Conservation (phyloP, 2,888 invertebrate species). For the Desoria tigrina region DNA sequence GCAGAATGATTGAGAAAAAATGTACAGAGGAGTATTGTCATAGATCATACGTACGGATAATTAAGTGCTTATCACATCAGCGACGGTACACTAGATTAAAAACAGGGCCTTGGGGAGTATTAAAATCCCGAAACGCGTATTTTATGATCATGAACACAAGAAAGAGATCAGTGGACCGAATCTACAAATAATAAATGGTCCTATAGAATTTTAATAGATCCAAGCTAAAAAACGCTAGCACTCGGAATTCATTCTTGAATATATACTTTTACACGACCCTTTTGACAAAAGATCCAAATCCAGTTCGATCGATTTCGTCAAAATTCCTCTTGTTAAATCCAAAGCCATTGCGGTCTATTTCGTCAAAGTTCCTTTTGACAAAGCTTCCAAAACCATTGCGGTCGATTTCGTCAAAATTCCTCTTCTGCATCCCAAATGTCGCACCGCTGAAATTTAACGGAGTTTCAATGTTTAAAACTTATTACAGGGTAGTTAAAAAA, state of each 20-base stretch:
- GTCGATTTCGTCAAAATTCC: conserved; percentile 61
- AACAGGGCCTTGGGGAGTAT: too few species aligned
- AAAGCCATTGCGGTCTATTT: conserved; percentile 55
- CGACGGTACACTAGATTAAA: too few species aligned
- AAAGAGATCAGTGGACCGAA: too few species aligned
- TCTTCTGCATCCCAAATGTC: conserved; percentile 63
- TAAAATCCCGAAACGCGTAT: too few species aligned
- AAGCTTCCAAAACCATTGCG: conserved; percentile 63
- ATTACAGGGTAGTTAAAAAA: not conserved
- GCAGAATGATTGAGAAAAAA: too few species aligned
- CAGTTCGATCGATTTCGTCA: conserved; percentile 56
- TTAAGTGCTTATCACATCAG: too few species aligned
- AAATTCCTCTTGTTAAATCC: conserved; percentile 59
- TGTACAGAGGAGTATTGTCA: too few species aligned
- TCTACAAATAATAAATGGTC: too few species aligned
- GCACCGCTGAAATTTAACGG: conserved; percentile 54
- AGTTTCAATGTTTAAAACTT: too few species aligned
- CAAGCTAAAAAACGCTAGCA: not conserved
- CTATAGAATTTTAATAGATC: too few species aligned
- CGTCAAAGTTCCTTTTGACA: conserved; percentile 59
- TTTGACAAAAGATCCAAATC: conserved; percentile 56
- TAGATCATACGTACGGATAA: too few species aligned
- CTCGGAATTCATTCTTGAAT: not conserved
- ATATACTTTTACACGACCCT: conserved; percentile 40
- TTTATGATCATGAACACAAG: too few species aligned